A percentile compares a stretch with the other conserved stretches of the same genome.
Conservation (phyloP, 2,797 vertebrate species). For the Tenualosa thibaudeaui region DNA sequence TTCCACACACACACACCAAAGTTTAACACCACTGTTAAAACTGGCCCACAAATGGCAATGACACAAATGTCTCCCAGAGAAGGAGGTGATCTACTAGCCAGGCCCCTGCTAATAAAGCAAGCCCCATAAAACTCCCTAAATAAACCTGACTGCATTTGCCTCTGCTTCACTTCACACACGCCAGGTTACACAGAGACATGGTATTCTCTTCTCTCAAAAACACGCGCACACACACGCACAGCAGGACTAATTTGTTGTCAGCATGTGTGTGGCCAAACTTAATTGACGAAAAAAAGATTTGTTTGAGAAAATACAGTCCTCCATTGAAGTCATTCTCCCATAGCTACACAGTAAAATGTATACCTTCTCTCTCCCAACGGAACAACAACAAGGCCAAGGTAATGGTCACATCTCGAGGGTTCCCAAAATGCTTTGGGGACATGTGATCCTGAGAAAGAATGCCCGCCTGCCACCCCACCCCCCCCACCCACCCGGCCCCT, state of each 20-base stretch:
- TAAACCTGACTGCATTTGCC: background rate
- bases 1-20: conserved; percentile 30
- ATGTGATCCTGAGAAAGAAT: background rate
- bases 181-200: conserved; percentile 30
- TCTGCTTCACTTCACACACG: background rate
- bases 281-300: background rate
- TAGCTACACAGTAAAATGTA: background rate
- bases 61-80: background rate
- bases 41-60: conserved; percentile 5
- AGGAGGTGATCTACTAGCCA: background rate
- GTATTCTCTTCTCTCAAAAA: conserved; percentile 12
- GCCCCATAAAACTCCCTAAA: conserved; percentile 9
- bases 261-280: conserved; percentile 1
- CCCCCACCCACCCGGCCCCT: background rate
- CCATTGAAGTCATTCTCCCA: background rate
- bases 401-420: background rate
- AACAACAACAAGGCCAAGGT: background rate
- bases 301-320: background rate
- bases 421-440: background rate
- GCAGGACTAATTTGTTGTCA: background rate
- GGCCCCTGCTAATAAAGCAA: conserved; percentile 10
- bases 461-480: too few species aligned
- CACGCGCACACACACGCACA: conserved; percentile 39
- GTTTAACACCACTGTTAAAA: conserved; percentile 36
- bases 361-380: background rate